A percentile compares a stretch with the other conserved stretches of the same genome.
Evolutionary conservation across 2,797 vertebrate genomes (phyloP).

Genomic region (Pagetopsis macropterus): DNA sequence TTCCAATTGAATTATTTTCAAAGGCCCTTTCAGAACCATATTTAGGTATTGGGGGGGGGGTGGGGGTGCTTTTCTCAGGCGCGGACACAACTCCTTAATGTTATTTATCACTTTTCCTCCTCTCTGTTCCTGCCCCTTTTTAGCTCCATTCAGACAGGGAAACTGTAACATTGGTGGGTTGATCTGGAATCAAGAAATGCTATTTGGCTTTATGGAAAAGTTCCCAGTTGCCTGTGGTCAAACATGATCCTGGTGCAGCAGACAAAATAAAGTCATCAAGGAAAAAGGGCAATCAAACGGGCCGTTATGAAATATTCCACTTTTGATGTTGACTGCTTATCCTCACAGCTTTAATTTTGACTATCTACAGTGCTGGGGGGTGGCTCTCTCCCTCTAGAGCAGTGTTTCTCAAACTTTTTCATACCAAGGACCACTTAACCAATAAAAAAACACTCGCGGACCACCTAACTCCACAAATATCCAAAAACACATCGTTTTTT

Average conservation of each 20-base stretch:
- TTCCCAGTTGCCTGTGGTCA: constrained; percentile 10
- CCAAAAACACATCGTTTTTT: too few species aligned
- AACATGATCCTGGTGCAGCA: constrained; percentile 31
- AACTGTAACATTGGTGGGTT: constrained; percentile 6
- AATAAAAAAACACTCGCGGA: too few species aligned
- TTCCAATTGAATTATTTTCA: constrained; percentile 67
- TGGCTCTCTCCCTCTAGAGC: too few species aligned
- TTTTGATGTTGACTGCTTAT: constrained; percentile 21
- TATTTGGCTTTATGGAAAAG: background rate
- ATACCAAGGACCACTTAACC: too few species aligned
- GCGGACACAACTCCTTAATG: constrained; percentile 53
- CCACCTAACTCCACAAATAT: too few species aligned
- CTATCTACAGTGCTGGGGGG: background rate
- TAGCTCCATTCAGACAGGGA: background rate
- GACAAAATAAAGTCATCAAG: constrained; percentile 25
- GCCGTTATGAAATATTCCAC: background rate
- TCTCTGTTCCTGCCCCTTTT: constrained; percentile 13
- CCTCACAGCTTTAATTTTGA: constrained; percentile 29
- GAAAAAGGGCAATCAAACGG: constrained; percentile 10
- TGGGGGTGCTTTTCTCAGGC: constrained; percentile 71
- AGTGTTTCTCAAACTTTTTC: too few species aligned
- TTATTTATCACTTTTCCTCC: constrained; percentile 74
- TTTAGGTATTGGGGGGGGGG: constrained; percentile 59
- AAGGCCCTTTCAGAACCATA: constrained; percentile 77
- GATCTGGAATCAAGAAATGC: background rate